Evolutionary conservation across 2,888 invertebrate species (phyloP), one percentile per base, ranked within the genome.

Genomic region (Lottia gigantea): DNA sequence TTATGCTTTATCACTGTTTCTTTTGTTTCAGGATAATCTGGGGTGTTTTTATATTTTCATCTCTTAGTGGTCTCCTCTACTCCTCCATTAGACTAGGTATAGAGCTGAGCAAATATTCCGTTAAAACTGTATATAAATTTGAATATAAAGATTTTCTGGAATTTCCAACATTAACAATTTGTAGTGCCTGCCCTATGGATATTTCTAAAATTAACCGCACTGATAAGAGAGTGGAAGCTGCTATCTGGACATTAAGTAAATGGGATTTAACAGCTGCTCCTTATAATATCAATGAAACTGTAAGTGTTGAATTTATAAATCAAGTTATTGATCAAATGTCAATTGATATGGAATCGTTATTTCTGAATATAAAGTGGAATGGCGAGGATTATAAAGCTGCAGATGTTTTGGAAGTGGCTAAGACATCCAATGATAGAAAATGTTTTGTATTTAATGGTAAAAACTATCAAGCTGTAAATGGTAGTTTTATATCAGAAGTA

Each of bases 391-490:
- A 8, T 11, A 40, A 40, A 40, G 1, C 11, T 40, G 40, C 40
- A 11, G 40, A 40, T 40, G 40, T 40, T 40, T 40, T 40, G 11
- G 40, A 40, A 11, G 40, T 8, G 11, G 40, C 40, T 40, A 40
- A 40, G 7, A 40, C 40, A 11, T 40, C 40, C 11, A 11, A n/a
- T 12, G 55, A 55, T 7, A 19, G 23, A 7, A n/a, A n/a, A 11
- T 55, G 55, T 55, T 55, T 55, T 23, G 55, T 55, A 23, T 55
- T 55, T 55, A 55, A 55, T 55, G 55, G 55, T 8, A 55, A 55
- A 55, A 23, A 55, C 23, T 55, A 19, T 23, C 55, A 55, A 55
- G 55, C 55, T 19, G 23, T 23, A 12, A 14, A 55, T 55, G 19
- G 55, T 55, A 55, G 55, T 55, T 23, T 55, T 55, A 12, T 19